Percentiles rank a stretch among this genome's conserved stretches.
These are phyloP conservation scores for Yponomeuta evonymella DNA, from an alignment of 2,888 invertebrate species.

Conservation along the genomic window DNA sequence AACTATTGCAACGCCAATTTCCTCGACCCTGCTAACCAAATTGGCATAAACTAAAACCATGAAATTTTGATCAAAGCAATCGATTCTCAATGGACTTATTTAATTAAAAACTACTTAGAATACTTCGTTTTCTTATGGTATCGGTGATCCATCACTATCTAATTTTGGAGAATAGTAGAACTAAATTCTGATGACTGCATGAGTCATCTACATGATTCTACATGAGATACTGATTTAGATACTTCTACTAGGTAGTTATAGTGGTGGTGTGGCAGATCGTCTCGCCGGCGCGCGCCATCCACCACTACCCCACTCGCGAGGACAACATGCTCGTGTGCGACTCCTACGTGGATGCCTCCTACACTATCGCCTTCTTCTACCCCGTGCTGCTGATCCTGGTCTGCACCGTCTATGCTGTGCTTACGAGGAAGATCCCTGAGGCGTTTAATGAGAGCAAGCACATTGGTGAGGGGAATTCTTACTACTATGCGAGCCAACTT, in stretches of 20 bases:
- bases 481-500: neutral
- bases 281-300: conserved; percentile 93
- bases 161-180: neutral
- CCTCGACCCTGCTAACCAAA: no score
- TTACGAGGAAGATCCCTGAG: conserved; percentile 96
- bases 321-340: conserved; percentile 94
- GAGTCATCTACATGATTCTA: no score
- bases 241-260: conserved; percentile 79
- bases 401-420: conserved; percentile 95
- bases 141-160: no score
- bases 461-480: conserved; percentile 80
- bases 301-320: conserved; percentile 90
- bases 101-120: no score
- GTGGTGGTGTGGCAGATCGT: conserved; percentile 93
- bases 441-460: conserved; percentile 98
- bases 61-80: no score
- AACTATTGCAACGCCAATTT: no score
- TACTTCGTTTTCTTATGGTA: no score
- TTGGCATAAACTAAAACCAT: no score
- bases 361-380: conserved; percentile 94
- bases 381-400: conserved; percentile 91
- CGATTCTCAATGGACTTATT: no score
- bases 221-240: neutral
- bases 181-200: no score
- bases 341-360: conserved; percentile 92